Percentiles rank a stretch among this genome's conserved stretches.
These are phyloP conservation scores for Rhingia campestris DNA, from an alignment of 2,888 invertebrate species.

Conservation along the genomic window DNA sequence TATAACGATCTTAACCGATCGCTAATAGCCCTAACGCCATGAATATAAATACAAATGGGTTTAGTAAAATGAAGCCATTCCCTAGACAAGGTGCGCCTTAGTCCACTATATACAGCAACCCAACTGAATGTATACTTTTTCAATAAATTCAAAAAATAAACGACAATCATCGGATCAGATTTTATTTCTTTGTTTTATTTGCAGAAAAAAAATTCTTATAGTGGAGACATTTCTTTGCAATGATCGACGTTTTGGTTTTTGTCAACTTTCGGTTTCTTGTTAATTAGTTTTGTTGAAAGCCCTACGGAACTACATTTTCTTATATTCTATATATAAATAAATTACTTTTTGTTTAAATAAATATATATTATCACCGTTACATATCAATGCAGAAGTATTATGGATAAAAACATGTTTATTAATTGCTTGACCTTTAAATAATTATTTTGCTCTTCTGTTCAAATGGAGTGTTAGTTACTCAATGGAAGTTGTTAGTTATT, in stretches of 20 bases:
- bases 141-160: not conserved
- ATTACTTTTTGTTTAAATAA: constrained; percentile 46
- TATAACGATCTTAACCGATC: too few relatives aligned
- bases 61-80: too few relatives aligned
- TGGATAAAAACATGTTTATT: constrained; percentile 22
- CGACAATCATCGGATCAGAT: not conserved
- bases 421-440: constrained; percentile 24
- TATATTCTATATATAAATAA: constrained; percentile 33
- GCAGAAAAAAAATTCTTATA: constrained; percentile 44
- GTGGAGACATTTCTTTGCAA: constrained; percentile 3
- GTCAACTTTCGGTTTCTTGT: constrained; percentile 4
- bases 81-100: not conserved
- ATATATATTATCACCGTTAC: constrained; percentile 63
- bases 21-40: too few relatives aligned
- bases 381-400: constrained; percentile 49
- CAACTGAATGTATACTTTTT: not conserved
- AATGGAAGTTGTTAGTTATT: too few relatives aligned
- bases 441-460: constrained; percentile 20
- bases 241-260: constrained; percentile 3
- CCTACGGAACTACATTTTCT: constrained; percentile 46
- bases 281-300: constrained; percentile 44
- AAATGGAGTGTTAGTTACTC: not conserved
- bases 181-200: constrained; percentile 38
- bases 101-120: not conserved
- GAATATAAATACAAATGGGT: too few relatives aligned